Base-by-base conservation (phyloP, 2,797 vertebrate species). In the Gambusia yucatana region DNA sequence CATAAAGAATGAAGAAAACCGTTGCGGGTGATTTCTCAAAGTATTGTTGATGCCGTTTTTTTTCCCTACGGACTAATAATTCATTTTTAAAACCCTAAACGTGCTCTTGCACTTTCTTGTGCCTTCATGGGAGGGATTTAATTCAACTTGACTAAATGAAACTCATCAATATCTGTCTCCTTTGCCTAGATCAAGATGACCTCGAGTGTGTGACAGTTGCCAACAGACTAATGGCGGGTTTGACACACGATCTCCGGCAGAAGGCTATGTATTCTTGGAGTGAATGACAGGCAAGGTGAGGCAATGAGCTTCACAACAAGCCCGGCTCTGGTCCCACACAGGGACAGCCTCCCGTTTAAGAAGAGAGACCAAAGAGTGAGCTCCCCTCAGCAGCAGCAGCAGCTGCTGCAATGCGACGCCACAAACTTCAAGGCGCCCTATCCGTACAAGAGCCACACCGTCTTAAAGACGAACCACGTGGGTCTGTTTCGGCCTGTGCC, bases 371-470 rank as follows among this genome's bases (percentile, higher is more conserved):
- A 93, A 70, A 89, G 87, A 30, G 82, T 67, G 33, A 89, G 78
- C 57, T 78, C 83, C 0, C 81, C 82, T 0, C 47, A 46, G 3
- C 87, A 75, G 61, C 80, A 77, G 65, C 80, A 78, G 73, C 78
- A 59, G 0, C 87, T 89, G 77, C 88, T 86, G 47, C 71, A 81
- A 63, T 81, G 88, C 11, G 94, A 95, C 25, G 73, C 82, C 6
- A 81, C 86, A 1, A 89, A 84, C 17, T 96, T 96, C 87, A 96
- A 96, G 87, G 93, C 79, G 0, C 96, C 95, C 1, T 95, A 93
- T 73, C 95, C 95, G 0, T 92, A 94, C 79, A 94, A 87, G 86
- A 93, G 87, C 83, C 89, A 89, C 67, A 52, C 76, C 0, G 87
- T 86, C n/a, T 75, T 83, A 14, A 93, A 84, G 81, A 59, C 75